phyloP scores from a whole-genome alignment of 2,888 invertebrate genomes.

The Cephonodes hylas region DNA sequence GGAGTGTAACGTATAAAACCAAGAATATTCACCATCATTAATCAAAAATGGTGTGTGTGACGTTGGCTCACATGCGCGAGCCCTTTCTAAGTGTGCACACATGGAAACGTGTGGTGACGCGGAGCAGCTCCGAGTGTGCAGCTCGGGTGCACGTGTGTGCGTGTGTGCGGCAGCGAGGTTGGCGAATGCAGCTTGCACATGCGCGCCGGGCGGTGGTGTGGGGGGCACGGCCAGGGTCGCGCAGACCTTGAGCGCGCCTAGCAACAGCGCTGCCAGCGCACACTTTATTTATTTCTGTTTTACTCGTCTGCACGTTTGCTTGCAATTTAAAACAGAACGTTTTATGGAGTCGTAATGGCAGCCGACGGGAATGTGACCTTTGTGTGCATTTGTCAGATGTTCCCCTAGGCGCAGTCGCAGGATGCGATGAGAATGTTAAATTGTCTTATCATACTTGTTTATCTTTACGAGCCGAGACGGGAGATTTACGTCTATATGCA shows the following conservation, averaged over 20 bases:
- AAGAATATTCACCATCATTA: slow-evolving; percentile 21
- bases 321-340: slow-evolving; percentile 64
- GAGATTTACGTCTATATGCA: slow-evolving; percentile 25
- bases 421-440: slow-evolving; percentile 31
- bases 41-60: slow-evolving; percentile 23
- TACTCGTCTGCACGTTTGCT: slow-evolving; percentile 65
- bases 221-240: slow-evolving; percentile 65
- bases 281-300: slow-evolving; percentile 72
- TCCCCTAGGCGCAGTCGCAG: slow-evolving; percentile 25
- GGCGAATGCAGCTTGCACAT: slow-evolving; percentile 60
- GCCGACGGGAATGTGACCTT: slow-evolving; percentile 45
- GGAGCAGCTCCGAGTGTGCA: background rate
- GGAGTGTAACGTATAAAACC: slow-evolving; percentile 27
- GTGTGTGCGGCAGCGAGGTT: slow-evolving; percentile 17
- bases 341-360: slow-evolving; percentile 61
- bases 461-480: slow-evolving; percentile 34
- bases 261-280: slow-evolving; percentile 66
- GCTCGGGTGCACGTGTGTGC: background rate
- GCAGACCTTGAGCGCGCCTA: slow-evolving; percentile 75
- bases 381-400: slow-evolving; percentile 36
- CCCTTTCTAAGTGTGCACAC: slow-evolving; percentile 42
- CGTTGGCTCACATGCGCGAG: slow-evolving; percentile 36
- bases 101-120: background rate
- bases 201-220: slow-evolving; percentile 44
- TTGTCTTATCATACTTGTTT: slow-evolving; percentile 33